Conservation (phyloP, 2,888 invertebrate species). For the Papilio elwesi region DNA sequence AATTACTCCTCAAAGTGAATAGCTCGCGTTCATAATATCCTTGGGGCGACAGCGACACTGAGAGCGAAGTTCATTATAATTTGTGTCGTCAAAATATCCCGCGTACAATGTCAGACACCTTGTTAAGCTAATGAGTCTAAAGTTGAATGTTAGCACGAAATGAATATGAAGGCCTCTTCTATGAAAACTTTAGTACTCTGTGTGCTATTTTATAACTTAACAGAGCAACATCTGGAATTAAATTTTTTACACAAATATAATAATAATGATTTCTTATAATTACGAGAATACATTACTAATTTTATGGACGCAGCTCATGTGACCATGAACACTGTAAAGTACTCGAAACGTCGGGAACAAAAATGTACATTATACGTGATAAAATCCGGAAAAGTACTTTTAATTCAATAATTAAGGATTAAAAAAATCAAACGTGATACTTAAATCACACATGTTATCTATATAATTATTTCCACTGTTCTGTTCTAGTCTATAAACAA, state of each 20-base stretch:
- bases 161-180: not conserved
- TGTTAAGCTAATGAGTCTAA: conserved; percentile 35
- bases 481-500: too few relatives aligned
- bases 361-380: too few relatives aligned
- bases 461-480: too few relatives aligned
- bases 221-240: not conserved
- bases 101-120: conserved; percentile 36
- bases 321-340: too few relatives aligned
- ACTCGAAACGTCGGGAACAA: too few relatives aligned
- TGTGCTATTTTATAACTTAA: not conserved
- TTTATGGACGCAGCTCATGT: too few relatives aligned
- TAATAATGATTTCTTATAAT: not conserved
- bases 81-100: conserved; percentile 25
- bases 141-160: conserved; percentile 27
- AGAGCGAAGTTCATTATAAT: conserved; percentile 26
- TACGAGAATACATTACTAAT: too few relatives aligned
- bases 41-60: conserved; percentile 9
- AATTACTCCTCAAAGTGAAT: not conserved
- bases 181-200: not conserved
- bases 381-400: too few relatives aligned
- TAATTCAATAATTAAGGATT: too few relatives aligned
- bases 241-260: not conserved
- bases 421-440: too few relatives aligned
- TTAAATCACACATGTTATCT: too few relatives aligned
- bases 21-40: not conserved